phyloP scores from a whole-genome alignment of 1,140 invertebrate species.

The Oscheius sp. region DNA sequence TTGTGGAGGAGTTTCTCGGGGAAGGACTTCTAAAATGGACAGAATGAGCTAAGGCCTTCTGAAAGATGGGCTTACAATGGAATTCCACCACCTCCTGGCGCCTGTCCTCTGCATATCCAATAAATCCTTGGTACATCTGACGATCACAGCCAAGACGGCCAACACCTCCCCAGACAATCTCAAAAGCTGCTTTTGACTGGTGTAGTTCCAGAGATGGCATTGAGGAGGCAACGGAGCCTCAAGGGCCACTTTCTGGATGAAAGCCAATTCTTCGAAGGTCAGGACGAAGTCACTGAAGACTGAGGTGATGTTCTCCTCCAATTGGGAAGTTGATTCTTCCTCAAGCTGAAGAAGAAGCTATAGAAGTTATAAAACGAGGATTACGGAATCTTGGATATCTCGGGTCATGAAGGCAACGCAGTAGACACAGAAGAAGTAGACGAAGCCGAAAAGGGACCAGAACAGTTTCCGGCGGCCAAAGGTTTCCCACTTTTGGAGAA shows the following conservation, averaged over 20 bases:
- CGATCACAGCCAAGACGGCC: slow-evolving; percentile 24
- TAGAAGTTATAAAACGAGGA: no score
- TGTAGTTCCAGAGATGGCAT: slow-evolving; percentile 42
- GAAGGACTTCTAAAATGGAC: slow-evolving; percentile 73
- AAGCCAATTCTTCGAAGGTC: neutral
- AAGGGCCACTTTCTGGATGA: slow-evolving; percentile 1
- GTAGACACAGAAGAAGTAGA: slow-evolving; percentile 35
- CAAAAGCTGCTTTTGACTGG: neutral
- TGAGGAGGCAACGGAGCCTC: slow-evolving; percentile 13
- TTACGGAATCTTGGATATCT: slow-evolving; percentile 8
- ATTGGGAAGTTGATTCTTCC: neutral
- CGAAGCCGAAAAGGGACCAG: slow-evolving; percentile 36
- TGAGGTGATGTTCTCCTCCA: slow-evolving; percentile 3
- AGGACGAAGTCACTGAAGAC: slow-evolving; percentile 4
- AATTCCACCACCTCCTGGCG: slow-evolving; percentile 67
- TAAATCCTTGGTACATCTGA: slow-evolving; percentile 27
- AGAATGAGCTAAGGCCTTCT: neutral
- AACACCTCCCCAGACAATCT: slow-evolving; percentile 38
- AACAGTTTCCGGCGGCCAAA: slow-evolving; percentile 80
- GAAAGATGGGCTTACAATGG: slow-evolving; percentile 31
- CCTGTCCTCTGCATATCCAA: slow-evolving; percentile 40
- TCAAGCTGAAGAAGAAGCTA: slow-evolving; percentile 1
- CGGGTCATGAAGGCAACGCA: slow-evolving; percentile 43
- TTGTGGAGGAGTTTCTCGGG: slow-evolving; percentile 86
- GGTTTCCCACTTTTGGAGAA: slow-evolving; percentile 96